Evolutionary conservation across 2,113 vertebrate species (phyloP).

Genomic region (Oryctolagus cuniculus): DNA sequence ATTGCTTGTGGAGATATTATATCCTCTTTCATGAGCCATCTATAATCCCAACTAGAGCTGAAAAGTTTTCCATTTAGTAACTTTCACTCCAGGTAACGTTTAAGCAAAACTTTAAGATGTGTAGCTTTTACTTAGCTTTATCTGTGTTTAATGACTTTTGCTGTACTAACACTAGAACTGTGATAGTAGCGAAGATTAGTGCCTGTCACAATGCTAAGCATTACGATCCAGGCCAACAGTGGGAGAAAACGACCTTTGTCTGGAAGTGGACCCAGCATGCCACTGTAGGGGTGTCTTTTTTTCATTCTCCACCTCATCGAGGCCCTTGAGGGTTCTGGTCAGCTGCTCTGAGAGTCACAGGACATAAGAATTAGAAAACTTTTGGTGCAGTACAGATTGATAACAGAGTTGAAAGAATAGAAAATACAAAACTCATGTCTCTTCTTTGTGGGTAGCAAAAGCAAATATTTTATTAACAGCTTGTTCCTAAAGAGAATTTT

Average conservation of each 20-base stretch:
- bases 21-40: not conserved
- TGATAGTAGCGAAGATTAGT: not conserved
- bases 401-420: conserved; percentile 55
- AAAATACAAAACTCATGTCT: conserved; percentile 53
- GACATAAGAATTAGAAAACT: conserved; percentile 42
- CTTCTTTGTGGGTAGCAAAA: conserved; percentile 51
- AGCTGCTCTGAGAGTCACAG: not conserved
- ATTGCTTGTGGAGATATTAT: not conserved
- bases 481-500: conserved; percentile 68
- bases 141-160: not conserved
- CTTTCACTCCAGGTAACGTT: not conserved
- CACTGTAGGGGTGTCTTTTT: not conserved
- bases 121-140: not conserved
- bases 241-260: not conserved
- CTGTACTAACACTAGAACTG: not conserved
- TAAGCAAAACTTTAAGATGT: not conserved
- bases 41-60: not conserved
- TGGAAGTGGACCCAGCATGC: not conserved
- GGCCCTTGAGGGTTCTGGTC: not conserved
- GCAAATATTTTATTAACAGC: conserved; percentile 62
- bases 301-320: not conserved
- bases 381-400: conserved; percentile 19
- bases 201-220: not conserved
- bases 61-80: not conserved
- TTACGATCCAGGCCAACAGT: not conserved